Percentiles rank a stretch among this genome's conserved stretches.
These are phyloP conservation scores for Lepidothrix coronata DNA, from an alignment of 2,113 vertebrate genomes.

Conservation along the genomic window DNA sequence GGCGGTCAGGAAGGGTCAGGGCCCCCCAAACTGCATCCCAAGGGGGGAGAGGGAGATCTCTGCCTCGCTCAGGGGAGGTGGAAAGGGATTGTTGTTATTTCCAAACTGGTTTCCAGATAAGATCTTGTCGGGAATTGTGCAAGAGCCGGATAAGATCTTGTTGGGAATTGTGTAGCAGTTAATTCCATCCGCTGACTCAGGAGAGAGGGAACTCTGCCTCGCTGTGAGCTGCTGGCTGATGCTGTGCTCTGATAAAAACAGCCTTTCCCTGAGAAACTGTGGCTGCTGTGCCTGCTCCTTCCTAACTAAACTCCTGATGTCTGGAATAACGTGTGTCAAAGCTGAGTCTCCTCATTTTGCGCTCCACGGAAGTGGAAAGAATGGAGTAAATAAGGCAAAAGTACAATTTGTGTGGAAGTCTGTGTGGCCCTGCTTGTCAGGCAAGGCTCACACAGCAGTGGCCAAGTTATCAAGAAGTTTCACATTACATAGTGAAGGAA, in stretches of 20 bases:
- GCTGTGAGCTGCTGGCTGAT: not conserved
- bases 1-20: not conserved
- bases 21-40: not conserved
- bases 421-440: not conserved
- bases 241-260: not conserved
- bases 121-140: not conserved
- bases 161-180: not conserved
- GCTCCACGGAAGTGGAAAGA: fast-evolving
- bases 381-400: not conserved
- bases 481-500: not conserved
- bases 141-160: not conserved
- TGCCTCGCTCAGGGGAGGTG: not conserved
- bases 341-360: not conserved
- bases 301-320: fast-evolving
- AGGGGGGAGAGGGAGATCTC: not conserved
- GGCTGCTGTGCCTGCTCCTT: not conserved
- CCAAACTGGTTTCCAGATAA: not conserved
- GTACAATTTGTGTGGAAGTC: not conserved
- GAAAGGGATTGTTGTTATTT: not conserved
- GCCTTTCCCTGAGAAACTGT: not conserved
- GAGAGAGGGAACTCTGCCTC: not conserved
- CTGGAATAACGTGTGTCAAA: not conserved
- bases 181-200: not conserved
- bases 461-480: not conserved
- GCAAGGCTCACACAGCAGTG: not conserved